phyloP scores from a whole-genome alignment of 2,888 invertebrate species.

The Labia minor region DNA sequence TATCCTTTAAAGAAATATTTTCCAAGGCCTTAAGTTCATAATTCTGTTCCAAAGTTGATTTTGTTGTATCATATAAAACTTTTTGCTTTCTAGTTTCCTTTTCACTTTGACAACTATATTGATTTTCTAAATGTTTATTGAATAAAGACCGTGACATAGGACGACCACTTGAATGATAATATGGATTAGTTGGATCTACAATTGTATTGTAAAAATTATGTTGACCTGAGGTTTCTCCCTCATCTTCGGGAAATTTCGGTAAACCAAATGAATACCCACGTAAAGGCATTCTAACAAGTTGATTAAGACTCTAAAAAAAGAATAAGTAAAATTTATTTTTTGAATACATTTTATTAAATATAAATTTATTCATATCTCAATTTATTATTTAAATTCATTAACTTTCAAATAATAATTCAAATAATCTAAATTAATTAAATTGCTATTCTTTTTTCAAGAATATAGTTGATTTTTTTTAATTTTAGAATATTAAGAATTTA shows the following conservation, averaged over 20 bases:
- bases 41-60: neutral
- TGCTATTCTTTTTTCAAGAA: too few relatives aligned
- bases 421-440: too few relatives aligned
- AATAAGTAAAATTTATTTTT: slow-evolving; percentile 18
- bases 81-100: slow-evolving; percentile 25
- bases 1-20: neutral
- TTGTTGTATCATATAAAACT: neutral
- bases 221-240: slow-evolving; percentile 25
- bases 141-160: slow-evolving; percentile 62
- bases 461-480: too few relatives aligned
- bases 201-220: slow-evolving; percentile 54
- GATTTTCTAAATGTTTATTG: slow-evolving; percentile 55
- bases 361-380: too few relatives aligned
- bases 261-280: slow-evolving; percentile 44
- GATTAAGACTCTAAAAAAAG: slow-evolving; percentile 22
- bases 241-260: slow-evolving; percentile 30
- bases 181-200: slow-evolving; percentile 66
- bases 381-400: too few relatives aligned
- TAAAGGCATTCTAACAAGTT: slow-evolving; percentile 39
- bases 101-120: slow-evolving; percentile 44
- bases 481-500: too few relatives aligned
- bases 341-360: too few relatives aligned
- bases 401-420: too few relatives aligned
- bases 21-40: neutral
- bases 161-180: slow-evolving; percentile 61